These are phyloP conservation scores for Polyommatus iphigenia DNA, from an alignment of 2,888 invertebrate species.

Conservation along the genomic window DNA sequence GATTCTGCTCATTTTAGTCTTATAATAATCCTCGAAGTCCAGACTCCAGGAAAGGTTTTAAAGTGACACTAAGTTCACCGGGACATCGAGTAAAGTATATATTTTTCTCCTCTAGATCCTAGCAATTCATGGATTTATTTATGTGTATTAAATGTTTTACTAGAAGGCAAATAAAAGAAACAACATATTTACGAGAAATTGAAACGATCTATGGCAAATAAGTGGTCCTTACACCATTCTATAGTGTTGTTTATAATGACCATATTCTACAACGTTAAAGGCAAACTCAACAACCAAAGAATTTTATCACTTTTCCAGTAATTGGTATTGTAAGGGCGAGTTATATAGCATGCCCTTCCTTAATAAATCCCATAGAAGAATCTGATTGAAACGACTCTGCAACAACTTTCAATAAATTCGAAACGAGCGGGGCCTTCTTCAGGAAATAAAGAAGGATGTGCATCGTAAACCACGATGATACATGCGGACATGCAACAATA, in stretches of 20 bases:
- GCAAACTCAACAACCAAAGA: not conserved
- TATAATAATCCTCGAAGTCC: no score
- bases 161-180: no score
- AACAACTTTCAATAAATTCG: constrained; percentile 53
- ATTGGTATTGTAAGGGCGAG: constrained; percentile 20
- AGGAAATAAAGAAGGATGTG: constrained; percentile 65
- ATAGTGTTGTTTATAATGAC: not conserved
- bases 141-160: no score
- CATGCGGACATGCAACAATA: constrained; percentile 63
- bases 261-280: not conserved
- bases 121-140: no score
- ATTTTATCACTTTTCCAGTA: constrained; percentile 4
- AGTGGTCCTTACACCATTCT: not conserved
- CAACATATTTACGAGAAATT: not conserved
- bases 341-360: not conserved
- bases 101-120: no score
- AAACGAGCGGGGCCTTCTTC: constrained; percentile 45
- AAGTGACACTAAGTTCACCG: no score
- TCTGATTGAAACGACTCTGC: constrained; percentile 35
- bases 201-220: not conserved
- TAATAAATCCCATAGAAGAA: constrained; percentile 32
- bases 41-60: no score
- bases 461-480: constrained; percentile 70
- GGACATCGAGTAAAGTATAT: no score
- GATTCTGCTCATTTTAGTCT: no score